Conservation (phyloP, 1,140 invertebrate species). For the Musca domestica region DNA sequence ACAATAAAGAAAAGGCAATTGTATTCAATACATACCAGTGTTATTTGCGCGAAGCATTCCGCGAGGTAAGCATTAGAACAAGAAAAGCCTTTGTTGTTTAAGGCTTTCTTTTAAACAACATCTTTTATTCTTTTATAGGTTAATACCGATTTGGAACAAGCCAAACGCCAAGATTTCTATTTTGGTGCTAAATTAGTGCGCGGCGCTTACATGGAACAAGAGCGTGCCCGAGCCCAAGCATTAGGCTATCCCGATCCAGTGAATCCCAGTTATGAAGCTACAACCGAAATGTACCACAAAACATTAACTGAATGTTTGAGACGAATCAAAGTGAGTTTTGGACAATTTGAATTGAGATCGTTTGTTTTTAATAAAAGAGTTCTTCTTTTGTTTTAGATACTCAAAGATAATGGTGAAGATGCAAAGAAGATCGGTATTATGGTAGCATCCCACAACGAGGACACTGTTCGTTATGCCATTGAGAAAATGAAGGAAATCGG, state of each 20-base stretch:
- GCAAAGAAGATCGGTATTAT: constrained; percentile 85
- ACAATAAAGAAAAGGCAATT: constrained; percentile 85
- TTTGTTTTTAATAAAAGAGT: not conserved
- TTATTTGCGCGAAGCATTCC: constrained; percentile 89
- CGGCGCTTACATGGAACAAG: constrained; percentile 97
- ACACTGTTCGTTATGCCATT: constrained; percentile 93
- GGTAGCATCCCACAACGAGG: constrained; percentile 98
- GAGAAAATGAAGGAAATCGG: constrained; percentile 91
- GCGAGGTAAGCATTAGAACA: constrained; percentile 63
- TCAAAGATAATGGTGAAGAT: constrained; percentile 68
- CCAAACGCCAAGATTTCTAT: constrained; percentile 92
- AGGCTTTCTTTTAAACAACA: not conserved
- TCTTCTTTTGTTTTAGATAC: constrained; percentile 35
- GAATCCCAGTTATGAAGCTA: constrained; percentile 87
- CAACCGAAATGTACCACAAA: constrained; percentile 86
- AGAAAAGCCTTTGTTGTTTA: too few relatives aligned
- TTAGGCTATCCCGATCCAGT: constrained; percentile 95
- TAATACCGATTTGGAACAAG: constrained; percentile 87
- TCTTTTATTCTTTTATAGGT: constrained; percentile 33
- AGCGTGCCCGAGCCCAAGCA: constrained; percentile 81
- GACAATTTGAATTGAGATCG: not conserved
- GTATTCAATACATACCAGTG: constrained; percentile 99
- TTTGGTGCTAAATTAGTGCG: constrained; percentile 98
- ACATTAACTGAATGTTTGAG: constrained; percentile 81
- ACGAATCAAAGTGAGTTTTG: constrained; percentile 75